phyloP scores from a whole-genome alignment of 2,113 vertebrate species.

The Myiagra hebetior region DNA sequence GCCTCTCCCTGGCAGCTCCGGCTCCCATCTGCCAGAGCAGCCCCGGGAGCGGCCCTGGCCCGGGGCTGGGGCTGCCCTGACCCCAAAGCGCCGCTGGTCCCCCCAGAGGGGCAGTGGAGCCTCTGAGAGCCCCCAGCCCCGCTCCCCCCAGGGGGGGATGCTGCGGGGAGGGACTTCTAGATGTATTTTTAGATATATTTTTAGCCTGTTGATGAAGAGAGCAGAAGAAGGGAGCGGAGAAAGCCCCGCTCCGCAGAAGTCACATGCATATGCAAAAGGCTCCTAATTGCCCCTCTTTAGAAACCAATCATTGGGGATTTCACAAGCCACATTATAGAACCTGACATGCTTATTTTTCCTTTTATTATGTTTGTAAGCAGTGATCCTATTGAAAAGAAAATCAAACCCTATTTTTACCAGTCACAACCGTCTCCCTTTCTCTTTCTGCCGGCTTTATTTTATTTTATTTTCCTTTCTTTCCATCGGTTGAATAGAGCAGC shows the following conservation, averaged over 20 bases:
- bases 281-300: slow-evolving; percentile 78
- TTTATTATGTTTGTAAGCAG: slow-evolving; percentile 82
- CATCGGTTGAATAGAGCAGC: slow-evolving; percentile 49
- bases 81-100: not conserved
- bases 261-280: slow-evolving; percentile 75
- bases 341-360: slow-evolving; percentile 76
- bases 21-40: not conserved
- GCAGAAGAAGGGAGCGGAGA: slow-evolving; percentile 8
- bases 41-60: not conserved
- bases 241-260: slow-evolving; percentile 50
- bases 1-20: not conserved
- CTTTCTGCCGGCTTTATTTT: slow-evolving; percentile 13
- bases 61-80: not conserved
- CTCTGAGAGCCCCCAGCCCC: not conserved
- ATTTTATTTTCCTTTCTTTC: slow-evolving; percentile 50
- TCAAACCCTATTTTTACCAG: slow-evolving; percentile 78
- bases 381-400: slow-evolving; percentile 77
- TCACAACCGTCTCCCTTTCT: slow-evolving; percentile 55
- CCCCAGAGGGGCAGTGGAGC: not conserved
- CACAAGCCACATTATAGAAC: slow-evolving; percentile 71
- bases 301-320: slow-evolving; percentile 77
- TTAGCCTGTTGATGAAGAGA: slow-evolving; percentile 21
- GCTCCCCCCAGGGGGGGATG: not conserved
- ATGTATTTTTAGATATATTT: not conserved
- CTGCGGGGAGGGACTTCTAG: not conserved